Base-by-base conservation (phyloP, 2,113 vertebrate genomes). In the Salminus brasiliensis region DNA sequence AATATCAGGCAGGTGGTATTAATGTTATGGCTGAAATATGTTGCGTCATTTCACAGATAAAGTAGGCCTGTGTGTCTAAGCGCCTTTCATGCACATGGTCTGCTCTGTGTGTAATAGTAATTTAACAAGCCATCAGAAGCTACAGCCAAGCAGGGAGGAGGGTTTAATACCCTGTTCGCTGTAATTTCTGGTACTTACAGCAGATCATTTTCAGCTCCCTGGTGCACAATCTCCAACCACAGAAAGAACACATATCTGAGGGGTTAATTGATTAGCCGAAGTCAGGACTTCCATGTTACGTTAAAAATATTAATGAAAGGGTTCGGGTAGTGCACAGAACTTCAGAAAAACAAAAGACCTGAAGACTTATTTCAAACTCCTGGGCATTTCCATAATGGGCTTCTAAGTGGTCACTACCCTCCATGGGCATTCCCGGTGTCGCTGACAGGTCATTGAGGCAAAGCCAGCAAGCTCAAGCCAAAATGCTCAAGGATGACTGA, bases 151-250 rank as follows among this genome's bases (percentile, higher is more conserved):
- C 6, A 76, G 47, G 29, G 53, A 71, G 67, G 9, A 23, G 23
- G 53, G 16, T 60, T 60, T 78, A 71, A 78, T 71, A 72, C 39
- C 43, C 62, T 59, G 49, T 72, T 77, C 29, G 72, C n/a, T 47
- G 15, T 77, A 77, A 81, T 81, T 49, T 67, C 68, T 71, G 41
- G 25, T 77, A 72, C 69, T 81, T 72, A 72, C 9, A 43, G 47
- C 8, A 57, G 41, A 68, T 60, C 63, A 55, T 75, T 65, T 62
- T 43, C 36, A 32, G 41, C 67, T 68, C 70, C 43, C 63, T 60
- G 53, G 63, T 78, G 39, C 67, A 45, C 47, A 72, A 53, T 67
- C 47, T 80, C 15, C 70, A 52, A 39, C 41, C 57, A 52, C 27
- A 75, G 60, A 67, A 43, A 66, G 59, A 57, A 34, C 16, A 34